A percentile compares a stretch with the other conserved stretches of the same genome.
phyloP scores from a whole-genome alignment of 2,888 invertebrate species.

The Chrysolina oricalcia region DNA sequence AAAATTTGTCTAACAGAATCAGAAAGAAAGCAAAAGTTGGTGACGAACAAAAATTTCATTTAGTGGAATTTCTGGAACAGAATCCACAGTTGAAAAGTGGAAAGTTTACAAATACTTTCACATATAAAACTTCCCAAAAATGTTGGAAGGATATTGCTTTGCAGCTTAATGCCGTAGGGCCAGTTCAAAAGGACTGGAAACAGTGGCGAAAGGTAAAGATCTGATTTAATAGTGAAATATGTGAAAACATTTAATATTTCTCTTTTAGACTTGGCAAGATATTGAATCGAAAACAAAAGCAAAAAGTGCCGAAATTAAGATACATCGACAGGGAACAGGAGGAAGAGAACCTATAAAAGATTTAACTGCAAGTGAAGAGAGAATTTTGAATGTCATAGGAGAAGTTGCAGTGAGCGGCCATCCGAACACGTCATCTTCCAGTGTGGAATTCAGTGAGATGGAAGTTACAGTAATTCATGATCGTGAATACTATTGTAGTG shows the following conservation, averaged over 20 bases:
- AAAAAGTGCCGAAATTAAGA: no score
- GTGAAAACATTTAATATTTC: constrained; percentile 12
- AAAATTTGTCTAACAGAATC: neutral
- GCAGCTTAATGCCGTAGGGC: constrained; percentile 13
- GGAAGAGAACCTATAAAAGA: no score
- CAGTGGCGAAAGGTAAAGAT: constrained; percentile 29
- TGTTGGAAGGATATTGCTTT: constrained; percentile 19
- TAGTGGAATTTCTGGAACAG: constrained; percentile 15
- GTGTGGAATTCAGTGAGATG: no score
- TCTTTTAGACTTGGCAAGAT: constrained; percentile 24
- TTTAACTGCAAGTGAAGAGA: constrained; percentile 2
- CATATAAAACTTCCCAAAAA: constrained; percentile 14
- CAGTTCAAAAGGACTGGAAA: no score
- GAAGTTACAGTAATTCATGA: no score
- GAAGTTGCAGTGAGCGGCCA: no score
- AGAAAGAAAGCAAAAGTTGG: constrained; percentile 17
- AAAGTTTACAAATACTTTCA: constrained; percentile 10
- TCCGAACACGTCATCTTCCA: no score
- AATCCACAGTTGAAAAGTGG: constrained; percentile 10
- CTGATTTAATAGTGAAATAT: neutral
- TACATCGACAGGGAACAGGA: no score
- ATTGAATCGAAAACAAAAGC: constrained; percentile 23
- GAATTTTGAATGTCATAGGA: no score
- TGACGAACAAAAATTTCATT: constrained; percentile 13
- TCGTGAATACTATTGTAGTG: no score